Conservation (phyloP, 2,888 invertebrate species). For the Limnephilus lunatus region DNA sequence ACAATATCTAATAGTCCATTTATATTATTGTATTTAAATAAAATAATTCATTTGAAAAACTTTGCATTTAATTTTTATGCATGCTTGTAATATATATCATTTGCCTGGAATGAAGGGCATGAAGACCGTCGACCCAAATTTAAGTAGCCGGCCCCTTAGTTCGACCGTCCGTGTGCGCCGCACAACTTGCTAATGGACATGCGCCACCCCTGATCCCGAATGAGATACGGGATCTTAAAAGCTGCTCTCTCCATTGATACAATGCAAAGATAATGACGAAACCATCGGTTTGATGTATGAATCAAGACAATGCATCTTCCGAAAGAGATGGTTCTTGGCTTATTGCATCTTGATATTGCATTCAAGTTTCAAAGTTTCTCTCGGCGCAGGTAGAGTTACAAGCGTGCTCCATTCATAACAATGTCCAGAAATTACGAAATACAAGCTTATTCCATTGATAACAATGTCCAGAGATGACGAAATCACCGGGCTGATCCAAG, state of each 20-base stretch:
- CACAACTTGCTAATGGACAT: not conserved
- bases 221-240: not conserved
- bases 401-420: not conserved
- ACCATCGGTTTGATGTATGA: not conserved
- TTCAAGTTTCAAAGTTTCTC: not conserved
- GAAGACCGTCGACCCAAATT: not conserved
- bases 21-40: too few relatives aligned
- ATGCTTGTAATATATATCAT: too few relatives aligned
- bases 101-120: too few relatives aligned
- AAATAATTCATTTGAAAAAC: too few relatives aligned
- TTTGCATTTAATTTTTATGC: too few relatives aligned
- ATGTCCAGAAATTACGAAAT: not conserved
- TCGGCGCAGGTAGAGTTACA: not conserved
- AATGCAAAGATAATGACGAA: not conserved
- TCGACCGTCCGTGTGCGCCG: not conserved
- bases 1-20: too few relatives aligned
- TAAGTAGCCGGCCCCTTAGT: not conserved
- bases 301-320: not conserved
- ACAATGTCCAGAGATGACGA: not conserved
- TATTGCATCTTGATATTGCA: not conserved
- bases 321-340: not conserved
- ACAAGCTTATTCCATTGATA: not conserved
- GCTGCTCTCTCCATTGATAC: not conserved
- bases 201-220: not conserved
- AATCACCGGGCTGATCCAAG: conserved; percentile 15